These are phyloP conservation scores for Emydoidea blandingii DNA, from an alignment of 2,797 vertebrate genomes.

Conservation along the genomic window DNA sequence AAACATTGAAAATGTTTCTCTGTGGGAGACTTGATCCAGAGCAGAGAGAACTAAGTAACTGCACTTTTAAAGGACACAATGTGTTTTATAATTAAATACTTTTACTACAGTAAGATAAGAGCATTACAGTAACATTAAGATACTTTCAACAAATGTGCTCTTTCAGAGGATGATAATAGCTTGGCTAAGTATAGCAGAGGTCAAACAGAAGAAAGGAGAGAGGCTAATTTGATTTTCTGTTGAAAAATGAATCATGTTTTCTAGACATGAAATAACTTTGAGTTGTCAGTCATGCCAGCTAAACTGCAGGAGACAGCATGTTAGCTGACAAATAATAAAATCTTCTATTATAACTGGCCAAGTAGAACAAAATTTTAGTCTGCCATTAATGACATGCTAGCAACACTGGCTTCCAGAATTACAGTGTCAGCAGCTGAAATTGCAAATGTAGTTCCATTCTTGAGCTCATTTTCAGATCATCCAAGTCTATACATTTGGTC, in stretches of 20 bases:
- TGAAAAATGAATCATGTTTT: not conserved
- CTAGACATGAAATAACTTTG: not conserved
- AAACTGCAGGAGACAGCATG: not conserved
- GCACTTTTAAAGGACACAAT: not conserved
- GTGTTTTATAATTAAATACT: not conserved
- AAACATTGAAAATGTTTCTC: conserved; percentile 19
- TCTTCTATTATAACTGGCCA: not conserved
- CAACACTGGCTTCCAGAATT: conserved; percentile 22
- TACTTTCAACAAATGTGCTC: not conserved
- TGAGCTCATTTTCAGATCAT: not conserved
- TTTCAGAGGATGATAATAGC: not conserved
- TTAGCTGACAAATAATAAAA: conserved; percentile 33
- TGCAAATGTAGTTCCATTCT: not conserved
- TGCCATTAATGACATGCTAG: not conserved
- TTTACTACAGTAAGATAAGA: not conserved
- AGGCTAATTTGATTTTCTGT: conserved; percentile 41
- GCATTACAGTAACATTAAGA: not conserved
- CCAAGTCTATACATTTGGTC: not conserved
- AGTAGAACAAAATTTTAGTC: not conserved
- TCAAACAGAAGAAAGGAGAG: conserved; percentile 25
- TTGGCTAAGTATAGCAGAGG: conserved; percentile 16
- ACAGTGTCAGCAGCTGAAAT: conserved; percentile 1
- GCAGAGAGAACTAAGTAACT: not conserved
- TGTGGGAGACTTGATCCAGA: not conserved
- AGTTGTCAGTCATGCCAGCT: not conserved